phyloP scores from a whole-genome alignment of 2,113 vertebrate genomes.

The Azemiops feae region DNA sequence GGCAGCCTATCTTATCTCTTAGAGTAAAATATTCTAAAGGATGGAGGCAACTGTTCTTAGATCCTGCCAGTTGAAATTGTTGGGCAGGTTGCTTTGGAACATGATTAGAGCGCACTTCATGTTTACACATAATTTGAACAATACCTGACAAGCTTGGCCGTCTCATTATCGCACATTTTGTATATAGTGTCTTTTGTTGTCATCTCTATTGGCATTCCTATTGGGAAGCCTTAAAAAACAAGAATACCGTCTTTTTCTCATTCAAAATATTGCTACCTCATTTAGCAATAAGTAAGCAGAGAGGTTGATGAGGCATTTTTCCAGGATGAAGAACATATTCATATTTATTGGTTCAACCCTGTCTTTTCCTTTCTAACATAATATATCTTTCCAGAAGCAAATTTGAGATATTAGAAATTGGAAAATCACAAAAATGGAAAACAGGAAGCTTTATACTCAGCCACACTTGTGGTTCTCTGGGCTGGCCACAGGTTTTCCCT shows the following conservation, averaged over 20 bases:
- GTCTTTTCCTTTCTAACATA: not conserved
- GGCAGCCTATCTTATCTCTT: not conserved
- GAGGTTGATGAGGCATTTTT: not conserved
- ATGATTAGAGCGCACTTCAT: not conserved
- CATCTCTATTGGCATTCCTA: not conserved
- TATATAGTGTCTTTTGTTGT: not conserved
- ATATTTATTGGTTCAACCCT: not conserved
- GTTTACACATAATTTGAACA: not conserved
- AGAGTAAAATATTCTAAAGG: not conserved
- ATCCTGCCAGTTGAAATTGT: not conserved
- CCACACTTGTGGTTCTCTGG: not conserved
- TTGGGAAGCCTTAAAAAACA: not conserved
- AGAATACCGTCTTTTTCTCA: not conserved
- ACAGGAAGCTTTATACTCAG: not conserved
- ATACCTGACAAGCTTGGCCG: not conserved
- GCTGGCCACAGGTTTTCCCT: not conserved
- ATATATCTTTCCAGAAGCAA: not conserved
- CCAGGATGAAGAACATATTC: not conserved
- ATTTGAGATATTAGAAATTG: not conserved
- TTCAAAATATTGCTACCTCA: not conserved
- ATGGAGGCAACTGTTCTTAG: not conserved
- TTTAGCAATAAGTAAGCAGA: not conserved
- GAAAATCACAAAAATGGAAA: not conserved
- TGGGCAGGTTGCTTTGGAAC: not conserved
- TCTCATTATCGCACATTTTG: not conserved